A percentile compares a stretch with the other conserved stretches of the same genome.
These are phyloP conservation scores for Xyliphius kryptos DNA, from an alignment of 2,113 vertebrate species.

Conservation along the genomic window DNA sequence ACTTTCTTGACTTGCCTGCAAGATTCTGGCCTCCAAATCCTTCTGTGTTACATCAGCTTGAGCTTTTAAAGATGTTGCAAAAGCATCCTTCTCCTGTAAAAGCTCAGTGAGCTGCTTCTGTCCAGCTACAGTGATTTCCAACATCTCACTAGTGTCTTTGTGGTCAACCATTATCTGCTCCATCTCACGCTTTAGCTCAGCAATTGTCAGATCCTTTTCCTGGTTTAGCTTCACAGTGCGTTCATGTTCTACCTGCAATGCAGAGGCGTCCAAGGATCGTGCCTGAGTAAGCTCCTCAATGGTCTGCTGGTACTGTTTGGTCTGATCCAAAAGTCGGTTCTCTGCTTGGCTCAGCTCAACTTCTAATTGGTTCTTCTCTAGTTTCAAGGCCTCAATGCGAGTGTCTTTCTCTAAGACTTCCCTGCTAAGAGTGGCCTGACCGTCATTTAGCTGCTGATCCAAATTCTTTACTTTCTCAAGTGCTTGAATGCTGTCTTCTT, in stretches of 20 bases:
- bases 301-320: constrained; percentile 71
- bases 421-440: constrained; percentile 58
- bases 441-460: constrained; percentile 68
- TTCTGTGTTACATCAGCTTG: constrained; percentile 63
- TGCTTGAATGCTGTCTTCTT: constrained; percentile 43
- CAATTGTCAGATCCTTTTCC: constrained; percentile 79
- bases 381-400: constrained; percentile 71
- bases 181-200: constrained; percentile 68
- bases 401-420: constrained; percentile 72
- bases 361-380: constrained; percentile 77
- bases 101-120: constrained; percentile 83
- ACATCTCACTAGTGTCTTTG: constrained; percentile 78
- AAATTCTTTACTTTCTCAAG: constrained; percentile 55
- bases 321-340: constrained; percentile 66
- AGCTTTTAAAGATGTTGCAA: constrained; percentile 72
- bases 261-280: constrained; percentile 64
- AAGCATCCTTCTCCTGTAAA: constrained; percentile 81
- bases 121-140: constrained; percentile 76
- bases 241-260: constrained; percentile 75
- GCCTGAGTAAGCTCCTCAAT: constrained; percentile 70
- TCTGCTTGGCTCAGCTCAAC: constrained; percentile 66
- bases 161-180: constrained; percentile 72
- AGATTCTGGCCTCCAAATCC: constrained; percentile 61
- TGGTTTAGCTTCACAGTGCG: constrained; percentile 70
- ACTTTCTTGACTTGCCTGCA: constrained; percentile 54